Evolutionary conservation across 2,113 vertebrate species (phyloP), one percentile per base, ranked within the genome.

Genomic region (Forbesichthys papilliferus): DNA sequence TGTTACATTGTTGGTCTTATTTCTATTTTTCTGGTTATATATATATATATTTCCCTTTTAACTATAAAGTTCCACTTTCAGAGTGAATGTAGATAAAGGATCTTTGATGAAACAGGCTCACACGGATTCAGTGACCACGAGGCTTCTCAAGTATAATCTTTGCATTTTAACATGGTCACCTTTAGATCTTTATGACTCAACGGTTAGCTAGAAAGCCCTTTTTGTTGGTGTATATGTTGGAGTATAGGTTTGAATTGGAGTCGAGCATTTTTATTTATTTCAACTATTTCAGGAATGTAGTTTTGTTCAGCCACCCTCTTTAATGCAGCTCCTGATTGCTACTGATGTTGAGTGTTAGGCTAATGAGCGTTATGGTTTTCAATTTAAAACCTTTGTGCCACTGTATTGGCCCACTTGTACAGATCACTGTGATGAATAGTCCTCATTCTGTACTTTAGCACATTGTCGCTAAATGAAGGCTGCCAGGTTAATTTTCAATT

Each of bases 331-430:
- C 89, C 75, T 90, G 89, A 90, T 91, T 90, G 87, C 81, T 9
- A 73, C 78, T 82, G 82, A 82, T 88, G 87, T 86, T 83, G 86
- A 91, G 89, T 91, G 89, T 84, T 84, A 75, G 52, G 59, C 81
- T 91, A 92, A 92, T 92, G 87, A 91, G 80, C 84, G 82, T 90
- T 91, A 88, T 88, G 85, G 82, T 86, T 91, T 90, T 89, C 86
- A 90, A 92, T 92, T 91, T 84, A 90, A 89, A 92, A 84, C 88
- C 90, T 92, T 90, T 90, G 88, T 88, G 81, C 78, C 67, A 64
- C 83, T 75, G 79, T 79, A 79, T 79, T 75, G 79, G 70, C 79
- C 85, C 73, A 86, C 87, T 92, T 87, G 85, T 84, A 73, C 83
- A 78, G 88, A 91, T 92, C 81, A 75, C 84, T 68, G 70, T 84